A percentile compares a stretch with the other conserved stretches of the same genome.
Conservation (phyloP, 2,113 vertebrate species). For the Tetraodon nigroviridis region DNA sequence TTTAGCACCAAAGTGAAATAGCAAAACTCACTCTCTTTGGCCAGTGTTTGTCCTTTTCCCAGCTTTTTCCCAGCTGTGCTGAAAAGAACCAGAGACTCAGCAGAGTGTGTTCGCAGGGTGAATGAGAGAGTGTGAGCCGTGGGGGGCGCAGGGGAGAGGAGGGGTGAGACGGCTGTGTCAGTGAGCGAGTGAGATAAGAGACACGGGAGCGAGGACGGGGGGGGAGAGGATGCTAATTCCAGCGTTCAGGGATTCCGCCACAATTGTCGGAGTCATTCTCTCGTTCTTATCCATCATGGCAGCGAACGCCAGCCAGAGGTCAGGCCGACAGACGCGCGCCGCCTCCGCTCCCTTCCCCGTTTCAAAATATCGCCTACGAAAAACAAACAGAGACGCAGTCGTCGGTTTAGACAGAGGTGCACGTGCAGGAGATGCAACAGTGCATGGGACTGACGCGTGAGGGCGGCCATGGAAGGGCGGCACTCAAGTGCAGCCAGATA, state of each 20-base stretch:
- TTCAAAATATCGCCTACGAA: neutral
- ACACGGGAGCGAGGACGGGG: conserved; percentile 4
- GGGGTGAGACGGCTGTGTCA: neutral
- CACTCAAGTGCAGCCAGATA: conserved; percentile 4
- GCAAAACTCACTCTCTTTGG: too few relatives aligned
- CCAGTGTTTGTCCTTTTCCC: too few relatives aligned
- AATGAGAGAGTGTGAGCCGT: conserved; percentile 15
- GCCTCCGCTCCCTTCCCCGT: conserved; percentile 4
- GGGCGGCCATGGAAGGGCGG: neutral
- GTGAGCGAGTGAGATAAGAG: conserved; percentile 46
- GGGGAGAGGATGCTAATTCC: conserved; percentile 29
- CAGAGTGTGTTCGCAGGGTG: neutral
- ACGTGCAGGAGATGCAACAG: conserved; percentile 1
- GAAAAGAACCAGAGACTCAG: conserved; percentile 2
- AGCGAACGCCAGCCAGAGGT: conserved; percentile 44
- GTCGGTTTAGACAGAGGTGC: neutral
- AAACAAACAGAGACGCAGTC: neutral
- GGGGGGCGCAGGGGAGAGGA: conserved; percentile 17
- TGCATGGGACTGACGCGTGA: conserved; percentile 1
- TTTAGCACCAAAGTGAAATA: too few relatives aligned
- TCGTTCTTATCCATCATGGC: conserved; percentile 51
- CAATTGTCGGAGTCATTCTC: conserved; percentile 51
- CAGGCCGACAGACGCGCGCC: conserved; percentile 16
- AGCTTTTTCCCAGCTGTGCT: neutral
- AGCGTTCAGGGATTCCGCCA: conserved; percentile 22